Evolutionary conservation across 2,113 vertebrate species (phyloP).

Genomic region (Corythaixoides concolor): DNA sequence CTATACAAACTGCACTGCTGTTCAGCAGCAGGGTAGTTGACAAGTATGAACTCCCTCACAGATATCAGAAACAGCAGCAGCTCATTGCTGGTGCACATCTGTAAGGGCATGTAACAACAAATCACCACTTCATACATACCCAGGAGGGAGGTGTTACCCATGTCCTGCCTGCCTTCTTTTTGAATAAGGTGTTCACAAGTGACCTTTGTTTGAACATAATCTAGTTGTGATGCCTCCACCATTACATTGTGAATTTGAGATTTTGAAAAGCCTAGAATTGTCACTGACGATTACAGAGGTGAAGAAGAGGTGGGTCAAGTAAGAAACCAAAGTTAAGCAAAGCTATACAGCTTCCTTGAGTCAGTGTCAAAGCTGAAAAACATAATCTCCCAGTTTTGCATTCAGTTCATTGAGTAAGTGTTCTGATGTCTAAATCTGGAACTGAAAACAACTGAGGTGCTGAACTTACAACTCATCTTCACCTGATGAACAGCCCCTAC

Average conservation of each 20-base stretch:
- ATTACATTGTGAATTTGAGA: background rate
- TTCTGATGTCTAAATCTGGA: background rate
- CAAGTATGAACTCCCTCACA: background rate
- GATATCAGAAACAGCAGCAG: background rate
- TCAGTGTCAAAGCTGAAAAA: background rate
- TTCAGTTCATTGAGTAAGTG: background rate
- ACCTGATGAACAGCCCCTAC: background rate
- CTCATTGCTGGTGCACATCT: background rate
- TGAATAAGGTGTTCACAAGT: background rate
- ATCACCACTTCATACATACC: rapidly evolving
- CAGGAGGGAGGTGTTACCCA: background rate
- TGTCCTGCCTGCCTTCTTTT: background rate
- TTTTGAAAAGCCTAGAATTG: background rate
- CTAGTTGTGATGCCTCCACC: background rate
- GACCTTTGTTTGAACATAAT: background rate
- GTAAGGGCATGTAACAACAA: background rate
- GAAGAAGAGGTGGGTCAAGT: background rate
- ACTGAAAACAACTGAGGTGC: background rate
- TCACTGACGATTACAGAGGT: background rate
- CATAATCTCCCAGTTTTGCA: background rate
- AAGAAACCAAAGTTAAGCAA: background rate
- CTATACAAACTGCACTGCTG: background rate
- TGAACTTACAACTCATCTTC: background rate
- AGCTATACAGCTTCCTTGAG: background rate
- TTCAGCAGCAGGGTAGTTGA: background rate